Evolutionary conservation across 2,797 vertebrate genomes (phyloP), one percentile per base, ranked within the genome.

Genomic region (Peromyscus nudipes): DNA sequence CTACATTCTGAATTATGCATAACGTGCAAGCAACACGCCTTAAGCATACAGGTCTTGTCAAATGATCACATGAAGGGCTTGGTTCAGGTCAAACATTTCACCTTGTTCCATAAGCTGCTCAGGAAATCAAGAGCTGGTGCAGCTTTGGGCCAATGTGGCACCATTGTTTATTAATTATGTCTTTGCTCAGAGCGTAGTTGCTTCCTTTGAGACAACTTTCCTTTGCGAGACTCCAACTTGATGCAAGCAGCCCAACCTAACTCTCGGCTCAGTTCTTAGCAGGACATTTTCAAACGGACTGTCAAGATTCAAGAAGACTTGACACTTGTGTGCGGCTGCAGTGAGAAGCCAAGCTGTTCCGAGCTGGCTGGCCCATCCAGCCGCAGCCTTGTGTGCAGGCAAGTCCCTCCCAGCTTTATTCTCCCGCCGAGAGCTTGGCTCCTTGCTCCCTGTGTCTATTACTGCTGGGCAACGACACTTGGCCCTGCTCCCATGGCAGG

Each of bases 161-260:
- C 29, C 11, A 2, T 62, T 21, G 60, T 16, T 84, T 6, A 64
- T 29, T 46, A 65, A 64, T 29, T 34, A 65, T 0, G 19, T 13
- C 49, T 89, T 85, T 87, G 46, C 29, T 52, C 37, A 37, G 82
- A 65, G 37, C 34, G 6, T 85, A 37, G 79, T 83, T 92, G 46
- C 62, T 91, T 73, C 85, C 62, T 25, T 34, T 1, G 17, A 73
- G 84, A 79, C 8, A 84, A 67, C 25, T 57, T 37, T 43, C 49
- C 69, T 95, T 82, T 85, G 17, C 25, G 37, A 93, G 89, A 90
- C 34, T 91, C 17, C 12, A 71, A 65, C 21, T 94, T 76, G 86
- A 23, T 34, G 1, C 1, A 23, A 89, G 94, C 84, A 96, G 67
- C 65, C 92, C 81, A 94, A 37, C 65, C 64, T 82, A 71, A 65